A percentile compares a stretch with the other conserved stretches of the same genome.
phyloP scores from a whole-genome alignment of 1,140 invertebrate species.

The Drosophila lacertosa region DNA sequence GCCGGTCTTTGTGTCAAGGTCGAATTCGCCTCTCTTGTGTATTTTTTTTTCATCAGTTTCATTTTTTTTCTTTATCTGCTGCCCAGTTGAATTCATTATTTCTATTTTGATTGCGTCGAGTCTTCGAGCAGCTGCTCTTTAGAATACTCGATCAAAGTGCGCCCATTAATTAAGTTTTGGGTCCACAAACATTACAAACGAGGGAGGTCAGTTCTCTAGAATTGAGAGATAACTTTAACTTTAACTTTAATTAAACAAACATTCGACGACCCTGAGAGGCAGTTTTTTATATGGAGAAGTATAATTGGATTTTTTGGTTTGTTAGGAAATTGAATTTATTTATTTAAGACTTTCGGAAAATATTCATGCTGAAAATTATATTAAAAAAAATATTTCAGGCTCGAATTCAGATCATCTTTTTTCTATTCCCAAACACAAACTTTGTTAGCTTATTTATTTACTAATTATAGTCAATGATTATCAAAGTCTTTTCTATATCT shows the following conservation, averaged over 20 bases:
- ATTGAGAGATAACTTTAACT: no score
- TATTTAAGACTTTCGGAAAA: no score
- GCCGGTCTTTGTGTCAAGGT: slow-evolving; percentile 82
- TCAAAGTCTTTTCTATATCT: no score
- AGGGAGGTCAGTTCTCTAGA: slow-evolving; percentile 13
- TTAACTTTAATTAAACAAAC: not conserved
- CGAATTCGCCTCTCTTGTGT: slow-evolving; percentile 37
- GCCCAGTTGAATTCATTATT: slow-evolving; percentile 12
- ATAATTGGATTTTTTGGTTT: no score
- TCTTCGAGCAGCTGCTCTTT: not conserved
- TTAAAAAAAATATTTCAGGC: no score
- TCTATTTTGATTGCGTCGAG: not conserved
- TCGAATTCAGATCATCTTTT: no score
- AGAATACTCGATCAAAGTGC: slow-evolving; percentile 10
- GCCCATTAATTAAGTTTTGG: not conserved
- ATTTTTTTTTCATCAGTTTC: not conserved
- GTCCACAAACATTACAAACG: not conserved
- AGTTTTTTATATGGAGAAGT: no score
- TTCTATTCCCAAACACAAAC: no score
- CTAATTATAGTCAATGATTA: no score
- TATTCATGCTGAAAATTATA: no score
- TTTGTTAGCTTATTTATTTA: no score
- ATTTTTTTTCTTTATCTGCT: not conserved
- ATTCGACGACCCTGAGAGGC: not conserved
- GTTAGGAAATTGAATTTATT: no score